Evolutionary conservation across 2,888 invertebrate species (phyloP).

Genomic region (Acleris cristana): DNA sequence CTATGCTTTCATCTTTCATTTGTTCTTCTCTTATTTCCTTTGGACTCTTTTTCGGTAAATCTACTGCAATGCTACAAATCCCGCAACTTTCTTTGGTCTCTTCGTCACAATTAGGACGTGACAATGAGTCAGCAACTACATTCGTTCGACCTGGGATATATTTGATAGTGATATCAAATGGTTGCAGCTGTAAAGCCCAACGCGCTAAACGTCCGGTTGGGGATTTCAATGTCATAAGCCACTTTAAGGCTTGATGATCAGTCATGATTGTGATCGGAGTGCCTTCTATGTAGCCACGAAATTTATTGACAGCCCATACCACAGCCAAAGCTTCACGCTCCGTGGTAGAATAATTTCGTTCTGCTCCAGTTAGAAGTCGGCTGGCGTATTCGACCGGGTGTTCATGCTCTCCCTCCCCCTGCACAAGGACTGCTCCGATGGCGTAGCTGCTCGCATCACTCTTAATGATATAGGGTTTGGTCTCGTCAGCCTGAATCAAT

Average conservation of each 20-base stretch:
- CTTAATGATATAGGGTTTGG: not conserved
- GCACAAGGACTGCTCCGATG: slow-evolving; percentile 7
- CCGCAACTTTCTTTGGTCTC: not conserved
- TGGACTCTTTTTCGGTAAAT: slow-evolving; percentile 3
- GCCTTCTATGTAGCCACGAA: not conserved
- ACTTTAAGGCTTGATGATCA: not conserved
- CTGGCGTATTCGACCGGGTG: not conserved
- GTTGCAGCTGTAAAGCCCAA: slow-evolving; percentile 2
- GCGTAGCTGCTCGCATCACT: not conserved
- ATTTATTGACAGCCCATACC: too few species aligned
- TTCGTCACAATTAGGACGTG: not conserved
- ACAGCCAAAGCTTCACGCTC: too few species aligned
- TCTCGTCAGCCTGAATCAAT: not conserved
- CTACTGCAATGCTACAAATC: not conserved
- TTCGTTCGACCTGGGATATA: not conserved
- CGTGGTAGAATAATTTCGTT: too few species aligned
- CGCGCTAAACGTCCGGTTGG: not conserved
- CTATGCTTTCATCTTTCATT: not conserved
- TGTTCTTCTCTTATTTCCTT: slow-evolving; percentile 4
- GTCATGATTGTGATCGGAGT: slow-evolving; percentile 3
- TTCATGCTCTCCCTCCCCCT: slow-evolving; percentile 9
- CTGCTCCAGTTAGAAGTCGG: not conserved
- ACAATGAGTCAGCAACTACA: not conserved
- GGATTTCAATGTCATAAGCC: not conserved
- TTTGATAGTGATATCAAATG: not conserved